phyloP scores from a whole-genome alignment of 2,888 invertebrate species.

The Sarcophaga rosellei region DNA sequence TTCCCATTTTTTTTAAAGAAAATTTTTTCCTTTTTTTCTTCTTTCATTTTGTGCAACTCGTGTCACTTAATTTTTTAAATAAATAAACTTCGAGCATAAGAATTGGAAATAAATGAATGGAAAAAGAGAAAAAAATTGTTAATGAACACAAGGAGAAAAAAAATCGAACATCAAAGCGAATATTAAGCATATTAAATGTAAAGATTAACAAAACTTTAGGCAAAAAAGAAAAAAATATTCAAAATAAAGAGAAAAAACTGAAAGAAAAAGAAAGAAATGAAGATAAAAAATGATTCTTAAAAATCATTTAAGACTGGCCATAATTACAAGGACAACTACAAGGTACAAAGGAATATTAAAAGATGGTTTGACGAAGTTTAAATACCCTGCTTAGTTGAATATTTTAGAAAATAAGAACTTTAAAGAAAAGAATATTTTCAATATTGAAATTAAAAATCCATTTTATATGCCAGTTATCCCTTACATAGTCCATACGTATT shows the following conservation, averaged over 20 bases:
- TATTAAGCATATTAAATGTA: constrained; percentile 64
- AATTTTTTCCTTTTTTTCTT: background rate
- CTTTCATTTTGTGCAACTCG: constrained; percentile 35
- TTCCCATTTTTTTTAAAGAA: constrained; percentile 5
- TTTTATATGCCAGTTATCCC: too few species aligned
- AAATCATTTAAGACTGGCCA: constrained; percentile 14
- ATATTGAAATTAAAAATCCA: too few species aligned
- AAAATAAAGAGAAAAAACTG: background rate
- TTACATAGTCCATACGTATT: too few species aligned
- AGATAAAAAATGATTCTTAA: constrained; percentile 13
- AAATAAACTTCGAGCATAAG: constrained; percentile 56
- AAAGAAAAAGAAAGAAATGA: background rate
- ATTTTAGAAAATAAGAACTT: too few species aligned
- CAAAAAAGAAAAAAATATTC: constrained; percentile 2
- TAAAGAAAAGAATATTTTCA: too few species aligned
- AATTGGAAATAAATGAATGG: background rate
- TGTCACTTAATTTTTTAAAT: constrained; percentile 57
- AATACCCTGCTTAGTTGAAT: background rate
- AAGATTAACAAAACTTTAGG: constrained; percentile 61
- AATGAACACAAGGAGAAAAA: constrained; percentile 17
- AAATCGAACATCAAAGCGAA: constrained; percentile 65
- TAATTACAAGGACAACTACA: constrained; percentile 24
- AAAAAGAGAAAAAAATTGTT: constrained; percentile 5
- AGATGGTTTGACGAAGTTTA: background rate
- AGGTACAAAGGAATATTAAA: background rate